Evolutionary conservation across 2,113 vertebrate species (phyloP).

Genomic region (Salvelinus sp.): DNA sequence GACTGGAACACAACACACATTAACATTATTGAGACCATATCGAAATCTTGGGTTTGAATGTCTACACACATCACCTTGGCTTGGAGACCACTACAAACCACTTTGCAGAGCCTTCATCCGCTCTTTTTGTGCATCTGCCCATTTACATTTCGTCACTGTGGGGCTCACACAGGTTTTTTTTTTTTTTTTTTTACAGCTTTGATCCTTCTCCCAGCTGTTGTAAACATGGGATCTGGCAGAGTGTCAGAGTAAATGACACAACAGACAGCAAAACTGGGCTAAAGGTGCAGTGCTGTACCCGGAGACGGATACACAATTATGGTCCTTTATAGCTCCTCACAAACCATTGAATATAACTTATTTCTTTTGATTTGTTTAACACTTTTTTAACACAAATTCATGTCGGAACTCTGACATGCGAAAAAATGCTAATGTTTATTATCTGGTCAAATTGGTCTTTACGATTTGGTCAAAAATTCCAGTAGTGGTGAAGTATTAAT

Average conservation of each 20-base stretch:
- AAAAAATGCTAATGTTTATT: too few relatives aligned
- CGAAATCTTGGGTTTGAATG: too few relatives aligned
- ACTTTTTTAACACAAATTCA: too few relatives aligned
- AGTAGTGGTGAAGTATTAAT: too few relatives aligned
- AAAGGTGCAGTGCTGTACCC: not conserved
- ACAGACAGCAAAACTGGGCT: not conserved
- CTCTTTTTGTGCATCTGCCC: not conserved
- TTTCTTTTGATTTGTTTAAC: too few relatives aligned
- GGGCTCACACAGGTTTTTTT: not conserved
- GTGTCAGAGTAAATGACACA: not conserved
- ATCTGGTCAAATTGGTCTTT: too few relatives aligned
- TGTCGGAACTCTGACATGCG: too few relatives aligned
- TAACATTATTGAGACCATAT: not conserved
- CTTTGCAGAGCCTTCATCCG: not conserved
- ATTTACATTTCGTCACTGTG: not conserved
- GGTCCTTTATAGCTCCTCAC: not conserved
- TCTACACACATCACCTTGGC: too few relatives aligned
- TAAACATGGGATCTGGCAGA: conserved; percentile 1
- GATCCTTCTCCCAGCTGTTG: not conserved
- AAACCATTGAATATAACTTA: too few relatives aligned
- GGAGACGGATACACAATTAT: not conserved
- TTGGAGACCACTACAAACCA: not conserved
- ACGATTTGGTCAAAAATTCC: too few relatives aligned
- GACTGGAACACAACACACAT: not conserved
- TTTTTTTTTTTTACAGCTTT: not conserved